Evolutionary conservation across 2,888 invertebrate species (phyloP), one percentile per base, ranked within the genome.

Genomic region (Mellilla xanthometata): DNA sequence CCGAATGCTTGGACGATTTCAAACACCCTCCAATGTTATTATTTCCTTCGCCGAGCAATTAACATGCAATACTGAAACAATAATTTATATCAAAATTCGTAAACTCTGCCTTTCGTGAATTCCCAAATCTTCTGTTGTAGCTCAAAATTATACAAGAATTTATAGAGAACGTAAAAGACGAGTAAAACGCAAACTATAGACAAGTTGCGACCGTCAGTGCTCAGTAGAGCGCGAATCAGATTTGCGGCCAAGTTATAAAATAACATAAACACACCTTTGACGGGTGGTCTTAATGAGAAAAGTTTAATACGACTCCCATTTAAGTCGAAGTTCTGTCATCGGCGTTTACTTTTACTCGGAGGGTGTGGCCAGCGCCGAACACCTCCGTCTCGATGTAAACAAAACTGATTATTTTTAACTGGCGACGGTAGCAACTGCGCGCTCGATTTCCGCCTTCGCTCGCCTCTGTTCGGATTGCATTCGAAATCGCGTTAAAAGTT

Each of bases 201-300:
- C 35, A 44, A 46, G 43, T 39, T 46, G 44, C 41, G 45, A 52
- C 42, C 56, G 51, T 52, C 24, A 43, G 49, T 41, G 55, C 44
- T 29, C 39, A 58, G 50, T 47, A 54, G 47, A 51, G 52, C 53
- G 49, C 55, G 60, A 78, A 74, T 76, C 70, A 71, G 72, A 75
- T 78, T 80, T 79, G 69, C 65, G 65, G 68, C 68, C 68, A 75
- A 81, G 77, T 77, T 78, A 82, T 80, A 80, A 86, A 86, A 86
- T 85, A 84, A 83, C 75, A 79, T 84, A 86, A 86, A 83, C 79
- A 84, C 77, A 86, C 85, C 85, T 86, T 85, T 84, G 81, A 85
- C 76, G 81, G 77, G 72, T 80, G 79, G 70, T 76, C 79, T 88
- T 89, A 87, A 89, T 88, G 88, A 87, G 86, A 88, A 88, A 89